Evolutionary conservation across 2,113 vertebrate genomes (phyloP), one percentile per base, ranked within the genome.

Genomic region (Lagopus leucura): DNA sequence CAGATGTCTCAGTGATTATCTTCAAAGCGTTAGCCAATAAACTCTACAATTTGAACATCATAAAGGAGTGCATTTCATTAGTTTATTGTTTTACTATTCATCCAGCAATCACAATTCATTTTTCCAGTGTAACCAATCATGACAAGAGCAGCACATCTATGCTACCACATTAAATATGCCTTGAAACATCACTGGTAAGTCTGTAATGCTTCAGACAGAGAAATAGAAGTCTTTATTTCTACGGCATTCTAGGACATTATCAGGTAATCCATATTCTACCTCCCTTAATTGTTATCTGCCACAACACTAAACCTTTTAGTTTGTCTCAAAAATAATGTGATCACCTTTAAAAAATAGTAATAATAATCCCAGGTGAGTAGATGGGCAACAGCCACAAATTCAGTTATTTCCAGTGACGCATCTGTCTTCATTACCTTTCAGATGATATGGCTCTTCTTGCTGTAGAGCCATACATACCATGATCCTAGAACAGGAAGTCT

Each of bases 171-270:
- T 9, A 79, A 86, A 75, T 7, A 70, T 8, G 24, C 34, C 32
- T 71, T 43, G 42, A 55, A 48, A 67, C 3, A 10, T 40, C 10
- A 10, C 2, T 55, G 32, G 6, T 38, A 71, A 90, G 24, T 13
- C n/a, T 43, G 24, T 19, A 88, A 63, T 2, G 12, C 25, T 61
- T 81, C 52, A 28, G 40, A 61, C 0, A n/a, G 19, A 54, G 7
- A 34, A 25, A 42, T 0, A 0, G 0, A 76, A 9, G 75, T n/a
- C 61, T 60, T 45, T 9, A 25, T 14, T 83, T 36, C 40, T 45
- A 5, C 4, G 12, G 74, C 38, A 77, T 16, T 71, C 13, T 52
- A 83, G 42, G 58, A 11, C 15, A 30, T 24, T 16, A n/a, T 3
- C 8, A 50, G 6, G 20, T 12, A 91, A 79, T 57, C 52, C 4